Conservation (phyloP, 2,797 vertebrate species). For the Amniataba percoides region DNA sequence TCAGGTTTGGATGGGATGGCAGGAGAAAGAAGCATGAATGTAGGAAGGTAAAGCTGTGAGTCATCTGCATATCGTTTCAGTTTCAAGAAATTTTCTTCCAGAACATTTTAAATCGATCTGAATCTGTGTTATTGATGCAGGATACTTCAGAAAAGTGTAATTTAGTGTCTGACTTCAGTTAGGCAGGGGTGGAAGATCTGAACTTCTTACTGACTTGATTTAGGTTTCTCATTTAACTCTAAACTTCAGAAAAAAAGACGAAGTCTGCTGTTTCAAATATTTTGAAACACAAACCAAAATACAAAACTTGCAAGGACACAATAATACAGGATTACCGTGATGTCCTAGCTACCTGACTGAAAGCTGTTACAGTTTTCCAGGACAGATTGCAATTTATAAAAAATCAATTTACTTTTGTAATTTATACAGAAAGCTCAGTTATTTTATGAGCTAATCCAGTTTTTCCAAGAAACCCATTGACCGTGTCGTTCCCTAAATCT, state of each 20-base stretch:
- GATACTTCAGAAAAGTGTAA: not conserved
- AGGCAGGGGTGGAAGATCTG: not conserved
- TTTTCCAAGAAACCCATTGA: not conserved
- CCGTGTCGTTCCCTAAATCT: not conserved
- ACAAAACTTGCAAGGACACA: not conserved
- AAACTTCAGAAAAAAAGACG: not conserved
- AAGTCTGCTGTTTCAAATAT: not conserved
- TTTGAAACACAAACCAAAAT: too few relatives aligned
- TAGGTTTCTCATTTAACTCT: not conserved
- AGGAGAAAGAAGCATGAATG: not conserved
- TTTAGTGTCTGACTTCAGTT: not conserved
- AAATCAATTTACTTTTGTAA: not conserved
- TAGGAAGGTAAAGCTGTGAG: constrained; percentile 32
- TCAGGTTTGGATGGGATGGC: not conserved
- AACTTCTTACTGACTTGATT: not conserved
- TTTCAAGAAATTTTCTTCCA: not conserved
- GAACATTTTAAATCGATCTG: not conserved
- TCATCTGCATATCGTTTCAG: constrained; percentile 37
- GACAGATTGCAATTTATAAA: not conserved
- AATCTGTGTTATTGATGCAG: not conserved
- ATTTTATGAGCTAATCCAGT: not conserved
- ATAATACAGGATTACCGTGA: not conserved
- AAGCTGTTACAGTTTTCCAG: not conserved
- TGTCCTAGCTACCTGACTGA: not conserved
- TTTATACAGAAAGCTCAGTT: not conserved